Evolutionary conservation across 1,140 invertebrate genomes (phyloP).

Genomic region (Bombus fervidus): DNA sequence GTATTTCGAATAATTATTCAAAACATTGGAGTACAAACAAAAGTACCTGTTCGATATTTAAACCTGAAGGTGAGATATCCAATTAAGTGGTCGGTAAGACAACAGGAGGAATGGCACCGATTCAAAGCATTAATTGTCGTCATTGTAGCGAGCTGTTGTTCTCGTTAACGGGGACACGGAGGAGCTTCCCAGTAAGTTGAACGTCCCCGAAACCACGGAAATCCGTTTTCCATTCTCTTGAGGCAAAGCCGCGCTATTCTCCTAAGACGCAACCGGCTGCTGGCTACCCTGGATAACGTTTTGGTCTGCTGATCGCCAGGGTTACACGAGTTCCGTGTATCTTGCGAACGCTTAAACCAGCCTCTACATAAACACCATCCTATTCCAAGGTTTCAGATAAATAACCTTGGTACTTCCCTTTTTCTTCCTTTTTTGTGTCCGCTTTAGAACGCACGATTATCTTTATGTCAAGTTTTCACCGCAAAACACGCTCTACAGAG

Average conservation of each 20-base stretch:
- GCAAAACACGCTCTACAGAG: neutral
- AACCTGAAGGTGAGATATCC: slow-evolving; percentile 19
- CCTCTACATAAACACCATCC: neutral
- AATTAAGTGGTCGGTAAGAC: slow-evolving; percentile 18
- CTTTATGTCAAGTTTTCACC: slow-evolving; percentile 24
- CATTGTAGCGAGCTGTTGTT: slow-evolving; percentile 45
- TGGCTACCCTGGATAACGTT: slow-evolving; percentile 58
- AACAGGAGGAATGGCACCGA: neutral
- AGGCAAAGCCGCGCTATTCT: slow-evolving; percentile 54
- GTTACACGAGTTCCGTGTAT: slow-evolving; percentile 52
- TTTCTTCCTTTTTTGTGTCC: neutral
- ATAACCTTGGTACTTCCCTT: neutral
- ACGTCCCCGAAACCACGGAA: slow-evolving; percentile 59
- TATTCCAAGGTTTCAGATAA: slow-evolving; percentile 8
- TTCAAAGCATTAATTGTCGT: slow-evolving; percentile 58
- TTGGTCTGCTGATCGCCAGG: slow-evolving; percentile 62
- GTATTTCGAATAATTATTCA: too few relatives aligned
- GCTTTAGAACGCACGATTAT: slow-evolving; percentile 16
- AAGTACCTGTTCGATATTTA: neutral
- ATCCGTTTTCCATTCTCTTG: slow-evolving; percentile 63
- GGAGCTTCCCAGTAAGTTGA: slow-evolving; percentile 50
- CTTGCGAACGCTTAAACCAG: slow-evolving; percentile 57
- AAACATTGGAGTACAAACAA: neutral
- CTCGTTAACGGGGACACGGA: slow-evolving; percentile 39
- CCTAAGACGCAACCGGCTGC: slow-evolving; percentile 41